Evolutionary conservation across 2,888 invertebrate genomes (phyloP), one percentile per base, ranked within the genome.

Genomic region (Taphrorychus bicolor): DNA sequence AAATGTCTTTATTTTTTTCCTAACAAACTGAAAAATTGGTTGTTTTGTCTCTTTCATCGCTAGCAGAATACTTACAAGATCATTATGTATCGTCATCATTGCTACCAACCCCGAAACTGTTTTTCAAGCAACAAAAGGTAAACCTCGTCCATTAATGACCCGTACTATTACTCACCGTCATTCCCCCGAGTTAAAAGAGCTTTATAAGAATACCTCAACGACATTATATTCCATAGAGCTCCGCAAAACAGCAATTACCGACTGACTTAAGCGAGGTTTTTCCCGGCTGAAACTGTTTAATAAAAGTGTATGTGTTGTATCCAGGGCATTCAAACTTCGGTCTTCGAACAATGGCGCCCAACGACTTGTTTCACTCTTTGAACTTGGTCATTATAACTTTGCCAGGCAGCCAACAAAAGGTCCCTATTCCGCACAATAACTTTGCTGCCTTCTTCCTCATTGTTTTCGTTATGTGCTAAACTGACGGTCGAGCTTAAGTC

Each of bases 251-350:
- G 59, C 56, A 61, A 61, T 61, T 62, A 60, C 52, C 51, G 59
- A 52, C 66, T 51, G 58, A 61, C 61, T 66, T 61, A 58, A 61
- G 53, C 61, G 9, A 52, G 45, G 66, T 52, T 60, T 62, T 66
- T 62, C 54, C 66, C 53, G 61, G 49, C 54, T 66, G 60, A 61
- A 60, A 66, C 60, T 49, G 51, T 66, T 66, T 66, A 66, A 66
- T 66, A 66, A 61, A 66, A 61, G 52, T 58, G 51, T 61, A 66
- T 66, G 53, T 61, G 61, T 52, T 57, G 59, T 60, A 66, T 66
- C 57, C 49, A 53, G 41, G 32, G 49, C 60, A 48, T 60, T 66
- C 56, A 63, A 63, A 62, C 65, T 59, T 59, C 45, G 54, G 59
- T 45, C 23, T 48, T 56, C 41, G 41, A 60, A 59, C 59, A 65